A percentile compares a stretch with the other conserved stretches of the same genome.
Evolutionary conservation across 2,888 invertebrate species (phyloP).

Genomic region (Philereme transversata): DNA sequence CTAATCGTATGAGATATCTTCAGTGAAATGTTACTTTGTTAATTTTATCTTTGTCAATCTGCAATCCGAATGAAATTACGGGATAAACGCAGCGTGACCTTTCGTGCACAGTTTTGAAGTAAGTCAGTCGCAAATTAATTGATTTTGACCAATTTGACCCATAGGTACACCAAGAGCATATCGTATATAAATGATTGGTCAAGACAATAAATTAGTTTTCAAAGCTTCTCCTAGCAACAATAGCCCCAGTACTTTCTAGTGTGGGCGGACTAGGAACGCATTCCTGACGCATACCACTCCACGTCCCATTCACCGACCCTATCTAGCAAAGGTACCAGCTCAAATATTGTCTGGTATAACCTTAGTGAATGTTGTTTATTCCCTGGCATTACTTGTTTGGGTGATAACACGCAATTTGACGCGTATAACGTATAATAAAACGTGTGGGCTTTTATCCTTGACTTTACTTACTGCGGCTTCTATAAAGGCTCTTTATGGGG

Average conservation of each 20-base stretch:
- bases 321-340: neutral
- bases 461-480: constrained; percentile 24
- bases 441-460: constrained; percentile 32
- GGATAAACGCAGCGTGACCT: neutral
- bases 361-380: constrained; percentile 11
- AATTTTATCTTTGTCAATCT: no score
- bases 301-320: constrained; percentile 8
- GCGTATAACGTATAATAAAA: constrained; percentile 19
- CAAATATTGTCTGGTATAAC: neutral
- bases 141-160: neutral
- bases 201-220: neutral
- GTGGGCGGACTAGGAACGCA: constrained; percentile 36
- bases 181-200: neutral
- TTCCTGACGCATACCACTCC: constrained; percentile 33
- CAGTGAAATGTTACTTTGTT: no score
- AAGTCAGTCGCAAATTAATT: neutral
- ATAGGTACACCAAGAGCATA: neutral
- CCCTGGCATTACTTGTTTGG: constrained; percentile 18
- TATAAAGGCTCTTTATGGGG: constrained; percentile 25
- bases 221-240: constrained; percentile 1
- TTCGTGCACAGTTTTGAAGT: neutral
- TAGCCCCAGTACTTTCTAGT: constrained; percentile 22
- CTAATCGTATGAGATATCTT: no score
- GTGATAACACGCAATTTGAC: constrained; percentile 36
- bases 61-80: no score